A percentile compares a stretch with the other conserved stretches of the same genome.
These are phyloP conservation scores for Porphyrio hochstetteri DNA, from an alignment of 2,113 vertebrate species.

Conservation along the genomic window DNA sequence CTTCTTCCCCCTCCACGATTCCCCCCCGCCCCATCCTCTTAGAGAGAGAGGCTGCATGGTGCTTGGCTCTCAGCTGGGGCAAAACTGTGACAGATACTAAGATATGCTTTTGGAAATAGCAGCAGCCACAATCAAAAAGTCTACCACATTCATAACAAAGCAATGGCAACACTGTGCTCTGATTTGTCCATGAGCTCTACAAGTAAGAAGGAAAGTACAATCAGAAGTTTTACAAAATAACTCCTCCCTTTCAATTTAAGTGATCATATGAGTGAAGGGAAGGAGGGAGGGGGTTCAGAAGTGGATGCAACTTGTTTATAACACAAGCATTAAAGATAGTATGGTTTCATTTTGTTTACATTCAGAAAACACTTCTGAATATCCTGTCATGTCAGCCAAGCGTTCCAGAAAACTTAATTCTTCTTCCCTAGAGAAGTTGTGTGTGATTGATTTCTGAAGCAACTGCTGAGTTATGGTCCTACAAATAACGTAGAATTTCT, in stretches of 20 bases:
- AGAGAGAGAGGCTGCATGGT: no score
- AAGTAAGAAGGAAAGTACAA: background rate
- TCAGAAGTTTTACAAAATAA: background rate
- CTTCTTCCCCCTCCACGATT: no score
- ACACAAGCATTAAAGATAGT: background rate
- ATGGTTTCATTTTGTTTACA: background rate
- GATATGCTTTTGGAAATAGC: background rate
- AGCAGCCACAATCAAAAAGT: background rate
- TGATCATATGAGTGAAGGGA: background rate
- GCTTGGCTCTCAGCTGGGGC: no score
- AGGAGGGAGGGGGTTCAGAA: background rate
- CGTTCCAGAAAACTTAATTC: background rate
- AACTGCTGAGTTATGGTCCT: background rate
- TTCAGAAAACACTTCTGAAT: background rate
- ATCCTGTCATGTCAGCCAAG: background rate
- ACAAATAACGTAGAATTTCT: background rate
- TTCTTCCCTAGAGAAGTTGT: background rate
- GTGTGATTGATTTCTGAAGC: background rate
- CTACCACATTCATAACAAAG: background rate
- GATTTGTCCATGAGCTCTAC: background rate
- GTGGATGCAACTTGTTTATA: background rate
- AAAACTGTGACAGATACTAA: background rate
- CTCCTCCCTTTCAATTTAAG: background rate
- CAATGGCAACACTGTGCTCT: background rate
- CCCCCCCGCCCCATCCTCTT: no score